A percentile compares a stretch with the other conserved stretches of the same genome.
phyloP scores from a whole-genome alignment of 2,113 vertebrate genomes.

The Aphelocoma coerulescens region DNA sequence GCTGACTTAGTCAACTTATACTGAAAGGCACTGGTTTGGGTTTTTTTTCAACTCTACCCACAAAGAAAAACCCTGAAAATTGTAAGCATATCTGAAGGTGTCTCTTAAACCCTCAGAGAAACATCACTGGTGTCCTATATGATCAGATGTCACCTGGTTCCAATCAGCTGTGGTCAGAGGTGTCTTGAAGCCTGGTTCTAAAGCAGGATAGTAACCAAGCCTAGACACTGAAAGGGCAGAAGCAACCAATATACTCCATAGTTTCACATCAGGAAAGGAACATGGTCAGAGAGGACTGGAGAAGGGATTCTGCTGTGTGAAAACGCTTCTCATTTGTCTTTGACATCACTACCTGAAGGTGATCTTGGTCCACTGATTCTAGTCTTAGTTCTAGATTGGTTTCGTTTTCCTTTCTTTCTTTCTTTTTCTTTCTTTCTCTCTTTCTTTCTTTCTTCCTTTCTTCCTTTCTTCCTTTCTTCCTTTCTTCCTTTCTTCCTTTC shows the following conservation, averaged over 20 bases:
- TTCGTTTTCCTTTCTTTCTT: background rate
- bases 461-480: no score
- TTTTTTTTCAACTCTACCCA: background rate
- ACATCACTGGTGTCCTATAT: rapidly evolving
- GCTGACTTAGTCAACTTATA: background rate
- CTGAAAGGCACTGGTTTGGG: rapidly evolving
- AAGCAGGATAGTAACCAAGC: background rate
- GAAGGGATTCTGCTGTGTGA: background rate
- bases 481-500: background rate
- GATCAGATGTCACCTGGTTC: background rate
- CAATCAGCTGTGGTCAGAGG: background rate
- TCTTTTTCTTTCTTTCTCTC: no score
- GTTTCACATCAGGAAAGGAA: background rate
- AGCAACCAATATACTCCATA: rapidly evolving
- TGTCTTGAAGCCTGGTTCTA: background rate
- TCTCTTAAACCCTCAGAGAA: background rate
- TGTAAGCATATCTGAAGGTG: rapidly evolving
- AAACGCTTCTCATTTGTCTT: background rate
- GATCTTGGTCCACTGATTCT: background rate
- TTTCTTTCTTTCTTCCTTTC: rapidly evolving
- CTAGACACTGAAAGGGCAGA: background rate
- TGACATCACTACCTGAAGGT: background rate
- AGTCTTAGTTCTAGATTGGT: background rate
- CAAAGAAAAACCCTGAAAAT: background rate
- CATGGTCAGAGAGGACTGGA: background rate